These are phyloP conservation scores for Albula goreensis DNA, from an alignment of 2,113 vertebrate species.

Conservation along the genomic window DNA sequence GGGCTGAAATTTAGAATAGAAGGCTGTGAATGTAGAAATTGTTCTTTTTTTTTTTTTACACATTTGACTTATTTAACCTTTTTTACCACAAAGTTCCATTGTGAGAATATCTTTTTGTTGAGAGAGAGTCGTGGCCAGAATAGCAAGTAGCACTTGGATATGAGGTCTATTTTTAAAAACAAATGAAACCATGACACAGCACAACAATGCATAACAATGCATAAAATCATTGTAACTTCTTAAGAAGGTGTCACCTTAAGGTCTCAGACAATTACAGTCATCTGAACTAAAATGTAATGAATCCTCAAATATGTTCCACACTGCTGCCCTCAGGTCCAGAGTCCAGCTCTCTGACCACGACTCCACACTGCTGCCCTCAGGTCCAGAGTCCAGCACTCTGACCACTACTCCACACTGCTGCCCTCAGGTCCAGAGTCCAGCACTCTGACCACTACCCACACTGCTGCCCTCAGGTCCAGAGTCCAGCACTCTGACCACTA, in stretches of 20 bases:
- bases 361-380: no score
- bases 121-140: not conserved
- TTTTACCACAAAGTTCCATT: not conserved
- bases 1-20: not conserved
- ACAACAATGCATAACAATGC: not conserved
- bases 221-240: no score
- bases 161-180: not conserved
- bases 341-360: no score
- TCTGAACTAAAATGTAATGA: no score
- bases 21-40: not conserved
- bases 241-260: no score
- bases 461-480: not conserved
- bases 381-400: no score
- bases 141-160: not conserved
- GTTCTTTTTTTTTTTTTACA: not conserved
- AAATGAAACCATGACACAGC: not conserved
- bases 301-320: no score
- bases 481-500: not conserved
- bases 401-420: not conserved
- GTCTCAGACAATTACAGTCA: no score
- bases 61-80: not conserved
- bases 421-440: not conserved
- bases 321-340: no score
- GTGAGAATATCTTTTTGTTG: not conserved
- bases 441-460: not conserved